Percentiles rank a stretch among this genome's conserved stretches.
Evolutionary conservation across 1,140 invertebrate genomes (phyloP).

Genomic region (Drosophila seguyi): DNA sequence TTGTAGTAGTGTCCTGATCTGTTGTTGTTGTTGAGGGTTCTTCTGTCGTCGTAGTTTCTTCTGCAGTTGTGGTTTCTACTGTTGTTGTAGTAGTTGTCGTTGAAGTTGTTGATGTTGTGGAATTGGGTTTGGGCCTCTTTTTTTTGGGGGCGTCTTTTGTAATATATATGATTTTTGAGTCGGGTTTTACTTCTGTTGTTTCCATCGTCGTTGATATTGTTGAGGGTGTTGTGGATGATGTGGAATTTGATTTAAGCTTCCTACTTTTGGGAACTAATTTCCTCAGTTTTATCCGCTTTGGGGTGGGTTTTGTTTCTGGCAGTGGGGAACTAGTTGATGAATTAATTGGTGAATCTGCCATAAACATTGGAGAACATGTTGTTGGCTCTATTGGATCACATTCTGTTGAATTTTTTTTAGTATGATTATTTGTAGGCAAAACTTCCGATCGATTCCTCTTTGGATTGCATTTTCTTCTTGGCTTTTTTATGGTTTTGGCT

Average conservation of each 20-base stretch:
- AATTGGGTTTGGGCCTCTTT: neutral
- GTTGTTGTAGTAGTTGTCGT: conserved; percentile 15
- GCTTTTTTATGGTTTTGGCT: neutral
- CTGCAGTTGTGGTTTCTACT: conserved; percentile 2
- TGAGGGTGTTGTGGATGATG: conserved; percentile 2
- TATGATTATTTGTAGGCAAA: neutral
- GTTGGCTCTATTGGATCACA: neutral
- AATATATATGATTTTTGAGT: conserved; percentile 18
- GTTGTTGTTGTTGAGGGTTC: conserved; percentile 4
- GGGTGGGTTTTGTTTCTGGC: neutral
- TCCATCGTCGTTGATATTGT: conserved; percentile 12
- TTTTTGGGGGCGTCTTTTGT: conserved; percentile 7
- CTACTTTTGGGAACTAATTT: conserved; percentile 13
- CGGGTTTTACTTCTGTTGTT: neutral
- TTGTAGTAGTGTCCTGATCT: conserved; percentile 1
- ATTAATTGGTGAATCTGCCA: neutral
- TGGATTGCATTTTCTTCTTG: conserved; percentile 2
- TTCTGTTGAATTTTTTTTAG: no score
- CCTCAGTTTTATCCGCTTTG: conserved; percentile 4
- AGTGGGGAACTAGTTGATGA: neutral
- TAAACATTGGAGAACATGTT: neutral
- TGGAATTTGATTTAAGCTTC: conserved; percentile 5
- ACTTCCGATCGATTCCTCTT: neutral
- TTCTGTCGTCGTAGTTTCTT: neutral
- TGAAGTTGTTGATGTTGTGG: conserved; percentile 10